Percentiles rank a stretch among this genome's conserved stretches.
Conservation (phyloP, 2,797 vertebrate species). For the Mormyrops attenuatus region DNA sequence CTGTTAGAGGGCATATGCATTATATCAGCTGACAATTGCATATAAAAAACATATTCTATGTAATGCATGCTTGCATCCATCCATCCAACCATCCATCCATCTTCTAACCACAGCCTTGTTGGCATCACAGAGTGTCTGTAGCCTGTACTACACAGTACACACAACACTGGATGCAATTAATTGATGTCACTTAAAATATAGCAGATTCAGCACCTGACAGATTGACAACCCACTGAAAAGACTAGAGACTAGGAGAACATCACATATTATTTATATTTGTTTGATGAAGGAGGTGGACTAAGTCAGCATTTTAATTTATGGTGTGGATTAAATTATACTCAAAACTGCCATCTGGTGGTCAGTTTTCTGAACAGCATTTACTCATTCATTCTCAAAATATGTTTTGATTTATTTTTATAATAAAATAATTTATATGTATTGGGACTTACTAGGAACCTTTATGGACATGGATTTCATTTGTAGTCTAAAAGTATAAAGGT, state of each 20-base stretch:
- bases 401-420: not conserved
- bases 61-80: not conserved
- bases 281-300: not conserved
- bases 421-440: not conserved
- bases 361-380: not conserved
- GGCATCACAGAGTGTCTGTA: not conserved
- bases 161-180: not conserved
- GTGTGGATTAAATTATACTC: not conserved
- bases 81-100: not conserved
- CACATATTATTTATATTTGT: not conserved
- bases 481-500: not conserved
- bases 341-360: slow-evolving; percentile 17
- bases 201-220: not conserved
- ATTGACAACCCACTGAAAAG: not conserved
- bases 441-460: not conserved
- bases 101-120: not conserved
- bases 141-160: not conserved
- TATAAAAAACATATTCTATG: not conserved
- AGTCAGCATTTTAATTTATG: not conserved
- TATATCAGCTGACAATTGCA: not conserved
- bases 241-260: not conserved
- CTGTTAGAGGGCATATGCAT: not conserved
- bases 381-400: not conserved
- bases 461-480: not conserved
- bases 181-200: not conserved